Conservation (phyloP, 2,888 invertebrate species). For the Pristionchus exspectatus region DNA sequence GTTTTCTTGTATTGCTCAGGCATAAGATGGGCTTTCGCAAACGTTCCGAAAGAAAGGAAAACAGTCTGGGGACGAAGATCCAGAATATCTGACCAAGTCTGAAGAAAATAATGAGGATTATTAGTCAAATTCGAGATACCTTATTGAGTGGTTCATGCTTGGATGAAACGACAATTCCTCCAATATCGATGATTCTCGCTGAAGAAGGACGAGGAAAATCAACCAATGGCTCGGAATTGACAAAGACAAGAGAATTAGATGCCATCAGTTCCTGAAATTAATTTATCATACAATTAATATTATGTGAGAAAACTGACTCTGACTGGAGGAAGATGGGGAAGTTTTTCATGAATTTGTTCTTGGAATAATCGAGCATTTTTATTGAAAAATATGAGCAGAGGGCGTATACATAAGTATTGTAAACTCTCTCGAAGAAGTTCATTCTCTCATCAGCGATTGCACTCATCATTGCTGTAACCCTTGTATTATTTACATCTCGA, state of each 20-base stretch:
- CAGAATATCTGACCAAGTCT: constrained; percentile 44
- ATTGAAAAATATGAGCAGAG: neutral
- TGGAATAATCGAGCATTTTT: neutral
- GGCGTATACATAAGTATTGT: constrained; percentile 2
- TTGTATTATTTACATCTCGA: neutral
- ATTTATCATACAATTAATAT: neutral
- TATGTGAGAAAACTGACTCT: neutral
- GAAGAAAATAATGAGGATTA: neutral
- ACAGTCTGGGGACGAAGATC: constrained; percentile 49
- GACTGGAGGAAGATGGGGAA: constrained; percentile 4
- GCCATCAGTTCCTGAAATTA: constrained; percentile 59
- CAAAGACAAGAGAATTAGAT: constrained; percentile 63
- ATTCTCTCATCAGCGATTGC: neutral
- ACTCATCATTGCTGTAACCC: neutral
- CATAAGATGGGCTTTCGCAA: constrained; percentile 63
- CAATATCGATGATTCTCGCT: constrained; percentile 65
- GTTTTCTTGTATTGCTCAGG: constrained; percentile 60
- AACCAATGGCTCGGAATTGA: constrained; percentile 66
- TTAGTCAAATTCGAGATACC: neutral
- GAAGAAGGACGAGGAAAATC: constrained; percentile 68
- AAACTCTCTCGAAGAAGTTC: constrained; percentile 7
- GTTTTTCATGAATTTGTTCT: neutral
- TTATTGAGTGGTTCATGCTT: constrained; percentile 38
- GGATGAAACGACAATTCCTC: constrained; percentile 60
- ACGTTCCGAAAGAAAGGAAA: constrained; percentile 65